Evolutionary conservation across 2,113 vertebrate genomes (phyloP).

Genomic region (Acrocephalus kingi): DNA sequence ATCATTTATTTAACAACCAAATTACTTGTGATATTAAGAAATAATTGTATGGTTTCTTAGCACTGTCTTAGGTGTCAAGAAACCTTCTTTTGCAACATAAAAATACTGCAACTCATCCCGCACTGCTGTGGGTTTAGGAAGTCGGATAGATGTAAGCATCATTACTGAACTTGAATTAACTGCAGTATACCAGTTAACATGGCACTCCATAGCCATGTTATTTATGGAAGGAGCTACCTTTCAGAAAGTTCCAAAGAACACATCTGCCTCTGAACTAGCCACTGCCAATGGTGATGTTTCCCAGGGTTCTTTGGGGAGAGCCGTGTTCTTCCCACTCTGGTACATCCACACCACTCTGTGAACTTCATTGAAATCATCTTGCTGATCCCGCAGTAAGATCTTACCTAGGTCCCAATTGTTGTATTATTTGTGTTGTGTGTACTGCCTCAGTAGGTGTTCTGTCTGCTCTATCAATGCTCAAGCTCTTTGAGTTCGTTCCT

Average conservation of each 20-base stretch:
- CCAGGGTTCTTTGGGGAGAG: not conserved
- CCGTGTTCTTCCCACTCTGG: accelerated
- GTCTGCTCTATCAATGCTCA: not conserved
- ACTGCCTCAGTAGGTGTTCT: not conserved
- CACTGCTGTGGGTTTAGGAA: not conserved
- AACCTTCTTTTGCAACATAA: not conserved
- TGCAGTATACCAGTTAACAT: not conserved
- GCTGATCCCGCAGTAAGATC: not conserved
- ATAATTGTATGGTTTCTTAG: not conserved
- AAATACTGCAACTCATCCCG: not conserved
- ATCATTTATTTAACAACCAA: not conserved
- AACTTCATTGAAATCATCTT: not conserved
- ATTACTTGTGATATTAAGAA: not conserved
- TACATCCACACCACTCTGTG: not conserved
- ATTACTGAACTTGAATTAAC: not conserved
- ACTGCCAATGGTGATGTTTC: not conserved
- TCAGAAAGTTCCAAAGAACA: not conserved
- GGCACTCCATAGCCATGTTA: not conserved
- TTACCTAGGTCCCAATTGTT: not conserved
- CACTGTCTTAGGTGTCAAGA: not conserved
- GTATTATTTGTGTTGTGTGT: not conserved
- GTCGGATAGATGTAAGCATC: not conserved
- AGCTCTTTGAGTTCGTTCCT: not conserved
- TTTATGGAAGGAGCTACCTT: not conserved
- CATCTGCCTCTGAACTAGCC: not conserved